A percentile compares a stretch with the other conserved stretches of the same genome.
These are phyloP conservation scores for Chloromyia formosa DNA, from an alignment of 2,888 invertebrate species.

Conservation along the genomic window DNA sequence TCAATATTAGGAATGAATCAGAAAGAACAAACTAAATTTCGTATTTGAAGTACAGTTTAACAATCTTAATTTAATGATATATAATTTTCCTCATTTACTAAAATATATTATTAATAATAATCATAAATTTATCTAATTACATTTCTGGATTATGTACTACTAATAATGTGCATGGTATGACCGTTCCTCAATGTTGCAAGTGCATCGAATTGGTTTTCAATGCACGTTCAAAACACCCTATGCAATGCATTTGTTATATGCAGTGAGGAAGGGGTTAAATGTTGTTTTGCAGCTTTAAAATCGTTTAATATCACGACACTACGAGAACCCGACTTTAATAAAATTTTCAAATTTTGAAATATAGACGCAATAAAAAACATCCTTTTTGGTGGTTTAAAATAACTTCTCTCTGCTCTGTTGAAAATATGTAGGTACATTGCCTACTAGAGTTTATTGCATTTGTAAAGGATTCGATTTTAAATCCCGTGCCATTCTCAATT, in stretches of 20 bases:
- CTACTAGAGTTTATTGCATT: slow-evolving; percentile 18
- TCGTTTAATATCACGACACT: background rate
- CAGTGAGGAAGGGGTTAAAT: background rate
- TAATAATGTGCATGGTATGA: too few relatives aligned
- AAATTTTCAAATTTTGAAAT: slow-evolving; percentile 46
- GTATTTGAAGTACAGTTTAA: too few relatives aligned
- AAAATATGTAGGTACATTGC: too few relatives aligned
- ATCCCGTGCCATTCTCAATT: slow-evolving; percentile 25
- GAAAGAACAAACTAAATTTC: too few relatives aligned
- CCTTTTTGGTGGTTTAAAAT: slow-evolving; percentile 9
- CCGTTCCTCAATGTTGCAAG: slow-evolving; percentile 20
- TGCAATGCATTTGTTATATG: background rate
- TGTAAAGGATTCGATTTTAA: slow-evolving; percentile 13
- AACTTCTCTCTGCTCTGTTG: background rate
- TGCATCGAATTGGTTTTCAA: slow-evolving; percentile 35
- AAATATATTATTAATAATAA: too few relatives aligned
- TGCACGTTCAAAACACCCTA: slow-evolving; percentile 2
- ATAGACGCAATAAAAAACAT: slow-evolving; percentile 45
- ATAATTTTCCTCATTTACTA: too few relatives aligned
- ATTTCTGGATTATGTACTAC: too few relatives aligned
- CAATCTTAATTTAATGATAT: too few relatives aligned
- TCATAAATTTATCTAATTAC: too few relatives aligned
- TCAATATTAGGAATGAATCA: too few relatives aligned
- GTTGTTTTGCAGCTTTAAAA: background rate
- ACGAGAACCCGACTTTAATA: slow-evolving; percentile 41